A percentile compares a stretch with the other conserved stretches of the same genome.
These are phyloP conservation scores for Cervus canadensis DNA, from an alignment of 2,113 vertebrate genomes.

Conservation along the genomic window DNA sequence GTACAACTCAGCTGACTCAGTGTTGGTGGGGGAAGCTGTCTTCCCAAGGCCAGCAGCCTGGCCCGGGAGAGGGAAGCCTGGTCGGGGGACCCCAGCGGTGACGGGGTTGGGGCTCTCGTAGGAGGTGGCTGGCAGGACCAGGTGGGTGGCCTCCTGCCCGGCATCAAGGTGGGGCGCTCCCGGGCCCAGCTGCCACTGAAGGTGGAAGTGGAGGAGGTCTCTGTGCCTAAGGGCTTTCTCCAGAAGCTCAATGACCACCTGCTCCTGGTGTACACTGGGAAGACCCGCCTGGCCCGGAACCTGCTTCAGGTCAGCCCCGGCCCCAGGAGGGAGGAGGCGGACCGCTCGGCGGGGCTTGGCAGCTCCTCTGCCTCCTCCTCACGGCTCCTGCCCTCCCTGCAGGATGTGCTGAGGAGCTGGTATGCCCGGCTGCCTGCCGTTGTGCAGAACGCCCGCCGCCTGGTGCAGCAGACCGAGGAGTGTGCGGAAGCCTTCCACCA, in stretches of 20 bases:
- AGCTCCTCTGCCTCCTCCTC: neutral
- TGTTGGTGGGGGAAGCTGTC: neutral
- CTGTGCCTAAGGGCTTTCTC: constrained; percentile 80
- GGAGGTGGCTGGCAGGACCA: constrained; percentile 99
- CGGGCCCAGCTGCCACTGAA: constrained; percentile 85
- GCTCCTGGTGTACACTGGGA: constrained; percentile 95
- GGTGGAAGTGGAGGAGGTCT: constrained; percentile 89
- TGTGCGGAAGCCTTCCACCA: constrained; percentile 86
- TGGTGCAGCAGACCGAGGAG: constrained; percentile 88
- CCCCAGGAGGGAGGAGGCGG: neutral
- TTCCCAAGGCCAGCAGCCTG: neutral
- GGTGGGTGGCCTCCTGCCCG: constrained; percentile 92
- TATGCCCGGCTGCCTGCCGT: constrained; percentile 88
- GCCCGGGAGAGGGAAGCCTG: neutral
- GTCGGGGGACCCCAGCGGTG: neutral
- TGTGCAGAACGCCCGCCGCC: constrained; percentile 82
- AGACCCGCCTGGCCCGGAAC: constrained; percentile 95
- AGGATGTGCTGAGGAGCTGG: constrained; percentile 97
- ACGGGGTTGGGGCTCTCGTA: constrained; percentile 56
- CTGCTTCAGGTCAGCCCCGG: constrained; percentile 89
- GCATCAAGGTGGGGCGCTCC: constrained; percentile 91
- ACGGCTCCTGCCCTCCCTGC: neutral
- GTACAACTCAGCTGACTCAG: neutral
- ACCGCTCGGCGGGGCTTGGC: neutral
- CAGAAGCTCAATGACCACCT: constrained; percentile 87